These are phyloP conservation scores for Petrosia ficiformis DNA, from an alignment of 37 sponge, comb jelly and placozoan genomes.

Conservation along the genomic window DNA sequence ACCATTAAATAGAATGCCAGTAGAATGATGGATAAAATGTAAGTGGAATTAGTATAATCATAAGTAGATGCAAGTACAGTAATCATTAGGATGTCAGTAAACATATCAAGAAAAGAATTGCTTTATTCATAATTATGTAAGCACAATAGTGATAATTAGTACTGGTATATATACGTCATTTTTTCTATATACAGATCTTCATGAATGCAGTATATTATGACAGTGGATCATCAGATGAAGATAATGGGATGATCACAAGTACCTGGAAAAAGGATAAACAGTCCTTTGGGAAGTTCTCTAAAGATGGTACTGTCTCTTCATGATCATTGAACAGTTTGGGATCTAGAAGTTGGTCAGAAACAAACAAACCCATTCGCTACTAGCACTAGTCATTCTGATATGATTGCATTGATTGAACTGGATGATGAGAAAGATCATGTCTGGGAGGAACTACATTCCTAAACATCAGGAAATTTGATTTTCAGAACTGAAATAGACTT, in stretches of 20 bases:
- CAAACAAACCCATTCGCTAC: background rate
- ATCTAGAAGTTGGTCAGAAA: background rate
- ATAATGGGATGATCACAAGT: background rate
- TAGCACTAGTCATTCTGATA: background rate
- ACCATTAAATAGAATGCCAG: too few relatives aligned
- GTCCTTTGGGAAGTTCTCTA: too few relatives aligned
- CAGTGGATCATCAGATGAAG: background rate
- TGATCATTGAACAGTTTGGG: background rate
- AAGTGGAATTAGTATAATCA: too few relatives aligned
- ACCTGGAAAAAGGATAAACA: too few relatives aligned
- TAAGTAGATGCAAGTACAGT: too few relatives aligned
- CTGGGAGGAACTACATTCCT: constrained; percentile 2
- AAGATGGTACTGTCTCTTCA: background rate
- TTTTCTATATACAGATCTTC: background rate
- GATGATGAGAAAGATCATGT: constrained; percentile 3
- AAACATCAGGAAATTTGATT: too few relatives aligned
- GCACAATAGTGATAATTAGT: too few relatives aligned
- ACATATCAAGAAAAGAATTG: too few relatives aligned
- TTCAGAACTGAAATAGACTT: too few relatives aligned
- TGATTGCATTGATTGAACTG: background rate
- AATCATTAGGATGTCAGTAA: too few relatives aligned
- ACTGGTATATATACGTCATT: background rate
- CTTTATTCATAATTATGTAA: too few relatives aligned
- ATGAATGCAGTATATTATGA: background rate
- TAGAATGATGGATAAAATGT: too few relatives aligned